phyloP scores from a whole-genome alignment of 2,113 vertebrate species.

The Dipodomys stephensi region DNA sequence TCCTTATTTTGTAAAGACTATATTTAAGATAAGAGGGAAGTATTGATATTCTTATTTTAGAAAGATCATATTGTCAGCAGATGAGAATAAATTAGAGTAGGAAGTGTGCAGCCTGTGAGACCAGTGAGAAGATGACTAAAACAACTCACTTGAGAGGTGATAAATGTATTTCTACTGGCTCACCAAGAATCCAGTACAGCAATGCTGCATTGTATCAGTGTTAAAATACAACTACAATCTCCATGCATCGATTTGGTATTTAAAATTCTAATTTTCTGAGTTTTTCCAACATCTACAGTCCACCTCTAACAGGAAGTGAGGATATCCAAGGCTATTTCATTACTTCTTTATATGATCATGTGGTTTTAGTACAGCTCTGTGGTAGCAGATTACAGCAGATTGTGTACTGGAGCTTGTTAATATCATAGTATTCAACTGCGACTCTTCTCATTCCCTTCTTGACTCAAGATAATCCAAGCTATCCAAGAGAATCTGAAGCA shows the following conservation, averaged over 20 bases:
- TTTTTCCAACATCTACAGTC: not conserved
- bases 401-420: not conserved
- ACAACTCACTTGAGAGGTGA: not conserved
- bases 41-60: not conserved
- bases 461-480: not conserved
- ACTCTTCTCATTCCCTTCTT: not conserved
- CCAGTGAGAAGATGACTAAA: not conserved
- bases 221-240: not conserved
- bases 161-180: not conserved
- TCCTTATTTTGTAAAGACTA: not conserved
- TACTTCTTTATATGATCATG: not conserved
- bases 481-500: not conserved
- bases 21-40: not conserved
- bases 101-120: not conserved
- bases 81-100: not conserved
- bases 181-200: not conserved
- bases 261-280: not conserved
- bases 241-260: not conserved
- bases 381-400: rapidly evolving
- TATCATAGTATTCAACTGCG: not conserved
- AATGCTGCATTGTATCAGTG: not conserved
- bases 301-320: not conserved
- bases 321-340: not conserved
- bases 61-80: not conserved
- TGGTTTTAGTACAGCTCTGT: not conserved